phyloP scores from a whole-genome alignment of 2,888 invertebrate species.

The Apamea crenata region DNA sequence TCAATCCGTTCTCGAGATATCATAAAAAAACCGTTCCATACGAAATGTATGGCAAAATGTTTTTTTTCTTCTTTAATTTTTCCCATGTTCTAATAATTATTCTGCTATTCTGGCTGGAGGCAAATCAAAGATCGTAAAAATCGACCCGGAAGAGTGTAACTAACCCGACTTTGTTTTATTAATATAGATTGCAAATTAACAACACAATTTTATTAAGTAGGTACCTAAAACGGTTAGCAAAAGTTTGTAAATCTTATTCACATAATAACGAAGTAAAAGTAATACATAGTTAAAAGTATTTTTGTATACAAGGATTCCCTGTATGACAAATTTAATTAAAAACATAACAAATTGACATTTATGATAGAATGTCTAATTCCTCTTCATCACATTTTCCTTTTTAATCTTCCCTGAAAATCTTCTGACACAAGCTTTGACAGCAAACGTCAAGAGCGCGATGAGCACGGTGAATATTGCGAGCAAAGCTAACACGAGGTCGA shows the following conservation, averaged over 20 bases:
- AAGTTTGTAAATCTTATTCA: not conserved
- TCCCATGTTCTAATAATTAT: too few species aligned
- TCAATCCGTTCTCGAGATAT: too few species aligned
- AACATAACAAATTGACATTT: not conserved
- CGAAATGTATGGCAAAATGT: too few species aligned
- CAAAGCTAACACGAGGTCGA: slow-evolving; percentile 45
- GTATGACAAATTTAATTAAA: not conserved
- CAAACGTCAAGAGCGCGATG: slow-evolving; percentile 6
- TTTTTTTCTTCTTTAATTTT: too few species aligned
- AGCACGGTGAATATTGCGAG: slow-evolving; percentile 16
- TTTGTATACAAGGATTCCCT: not conserved
- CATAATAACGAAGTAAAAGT: not conserved
- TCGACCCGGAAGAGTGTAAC: too few species aligned
- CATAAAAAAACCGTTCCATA: too few species aligned
- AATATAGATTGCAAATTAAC: not conserved
- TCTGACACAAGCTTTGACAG: slow-evolving; percentile 26
- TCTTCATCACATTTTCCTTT: slow-evolving; percentile 18
- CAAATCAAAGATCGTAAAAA: too few species aligned
- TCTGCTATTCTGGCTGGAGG: too few species aligned
- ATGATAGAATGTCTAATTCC: slow-evolving; percentile 20
- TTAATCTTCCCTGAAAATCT: slow-evolving; percentile 25
- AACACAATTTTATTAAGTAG: not conserved
- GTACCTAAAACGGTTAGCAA: not conserved
- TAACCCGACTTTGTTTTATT: too few species aligned
- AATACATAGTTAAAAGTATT: not conserved